phyloP scores from a whole-genome alignment of 1,140 invertebrate genomes.

The Cotesia chilonis region DNA sequence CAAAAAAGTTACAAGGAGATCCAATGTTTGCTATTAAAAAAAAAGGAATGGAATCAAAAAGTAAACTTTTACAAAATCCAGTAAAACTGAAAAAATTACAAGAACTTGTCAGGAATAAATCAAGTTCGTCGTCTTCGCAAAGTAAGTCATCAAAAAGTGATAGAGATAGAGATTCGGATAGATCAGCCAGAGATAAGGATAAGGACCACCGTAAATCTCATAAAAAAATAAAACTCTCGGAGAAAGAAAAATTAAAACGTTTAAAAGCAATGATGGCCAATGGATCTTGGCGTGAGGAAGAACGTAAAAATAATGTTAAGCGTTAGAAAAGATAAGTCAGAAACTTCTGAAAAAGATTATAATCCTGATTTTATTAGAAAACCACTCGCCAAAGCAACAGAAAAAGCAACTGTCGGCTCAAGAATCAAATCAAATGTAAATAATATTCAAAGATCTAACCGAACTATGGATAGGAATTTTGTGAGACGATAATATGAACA shows the following conservation, averaged over 20 bases:
- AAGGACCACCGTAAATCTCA: conserved; percentile 55
- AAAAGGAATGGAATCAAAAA: conserved; percentile 82
- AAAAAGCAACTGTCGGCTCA: conserved; percentile 74
- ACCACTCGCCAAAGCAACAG: conserved; percentile 74
- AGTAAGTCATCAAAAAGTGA: conserved; percentile 49
- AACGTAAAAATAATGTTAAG: conserved; percentile 72
- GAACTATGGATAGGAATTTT: conserved; percentile 78
- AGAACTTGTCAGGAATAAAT: conserved; percentile 72
- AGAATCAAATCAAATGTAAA: conserved; percentile 83
- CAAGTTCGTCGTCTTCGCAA: conserved; percentile 40
- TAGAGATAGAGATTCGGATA: conserved; percentile 64
- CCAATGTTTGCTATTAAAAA: conserved; percentile 86
- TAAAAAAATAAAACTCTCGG: conserved; percentile 43
- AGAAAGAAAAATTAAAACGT: conserved; percentile 60
- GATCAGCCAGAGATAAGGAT: conserved; percentile 44
- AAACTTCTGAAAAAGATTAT: conserved; percentile 65
- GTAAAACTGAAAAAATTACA: conserved; percentile 85
- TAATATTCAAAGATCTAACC: conserved; percentile 77
- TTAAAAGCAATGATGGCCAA: conserved; percentile 83
- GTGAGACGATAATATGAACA: conserved; percentile 61
- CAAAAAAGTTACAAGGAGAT: conserved; percentile 88
- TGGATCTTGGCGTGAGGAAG: conserved; percentile 76
- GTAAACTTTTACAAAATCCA: conserved; percentile 87
- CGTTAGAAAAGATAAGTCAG: conserved; percentile 71
- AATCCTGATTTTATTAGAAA: conserved; percentile 71